phyloP scores from a whole-genome alignment of 1,140 invertebrate genomes.

The fruit fly (Drosophila melanogaster) region DNA sequence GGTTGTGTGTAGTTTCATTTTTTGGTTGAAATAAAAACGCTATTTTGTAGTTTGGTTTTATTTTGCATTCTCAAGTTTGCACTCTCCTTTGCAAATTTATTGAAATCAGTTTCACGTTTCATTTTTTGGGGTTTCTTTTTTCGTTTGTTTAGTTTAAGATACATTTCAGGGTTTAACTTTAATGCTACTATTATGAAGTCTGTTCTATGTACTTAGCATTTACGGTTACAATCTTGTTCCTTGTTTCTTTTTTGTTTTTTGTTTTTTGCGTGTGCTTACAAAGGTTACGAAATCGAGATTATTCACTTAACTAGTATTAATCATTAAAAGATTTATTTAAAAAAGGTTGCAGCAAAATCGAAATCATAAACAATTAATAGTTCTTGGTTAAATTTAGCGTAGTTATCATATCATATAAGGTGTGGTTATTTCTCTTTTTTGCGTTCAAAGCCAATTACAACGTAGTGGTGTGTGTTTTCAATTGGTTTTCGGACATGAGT shows the following conservation, averaged over 20 bases:
- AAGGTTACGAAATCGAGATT: conserved; percentile 50
- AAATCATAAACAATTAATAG: conserved; percentile 52
- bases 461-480: conserved; percentile 17
- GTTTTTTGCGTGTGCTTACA: conserved; percentile 69
- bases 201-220: conserved; percentile 62
- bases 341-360: conserved; percentile 16
- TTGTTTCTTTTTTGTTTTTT: conserved; percentile 7
- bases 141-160: conserved; percentile 27
- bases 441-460: conserved; percentile 27
- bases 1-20: conserved; percentile 22
- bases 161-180: conserved; percentile 59
- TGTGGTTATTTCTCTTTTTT: background rate
- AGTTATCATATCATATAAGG: conserved; percentile 10
- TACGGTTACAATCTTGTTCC: conserved; percentile 50
- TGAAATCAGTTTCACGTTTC: conserved; percentile 49
- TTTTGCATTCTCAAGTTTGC: conserved; percentile 71
- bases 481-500: conserved; percentile 31
- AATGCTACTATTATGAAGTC: conserved; percentile 48
- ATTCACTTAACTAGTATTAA: conserved; percentile 66
- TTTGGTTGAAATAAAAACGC: conserved; percentile 74
- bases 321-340: conserved; percentile 57
- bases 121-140: conserved; percentile 26
- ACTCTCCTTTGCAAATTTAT: conserved; percentile 70
- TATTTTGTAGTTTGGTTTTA: conserved; percentile 70
- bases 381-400: conserved; percentile 23